phyloP scores from a whole-genome alignment of 1,140 invertebrate genomes.

The Papilio polyxenes region DNA sequence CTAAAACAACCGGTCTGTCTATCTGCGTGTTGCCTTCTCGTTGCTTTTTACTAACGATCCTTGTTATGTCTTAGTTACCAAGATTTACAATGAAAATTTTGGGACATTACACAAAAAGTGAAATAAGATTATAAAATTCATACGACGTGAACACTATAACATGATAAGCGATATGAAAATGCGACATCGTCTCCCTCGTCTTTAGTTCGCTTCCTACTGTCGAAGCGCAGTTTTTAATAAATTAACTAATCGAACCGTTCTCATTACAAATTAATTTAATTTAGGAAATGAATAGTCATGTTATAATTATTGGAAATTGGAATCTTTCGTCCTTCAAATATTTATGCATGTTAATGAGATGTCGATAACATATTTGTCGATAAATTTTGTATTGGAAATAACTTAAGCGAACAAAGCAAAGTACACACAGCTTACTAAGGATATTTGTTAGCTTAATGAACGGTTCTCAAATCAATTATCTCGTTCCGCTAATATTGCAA shows the following conservation, averaged over 20 bases:
- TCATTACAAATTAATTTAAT: background rate
- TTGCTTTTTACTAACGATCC: constrained; percentile 29
- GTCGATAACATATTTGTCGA: constrained; percentile 11
- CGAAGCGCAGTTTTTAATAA: no score
- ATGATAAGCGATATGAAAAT: no score
- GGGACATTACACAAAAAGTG: background rate
- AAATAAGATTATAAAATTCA: no score
- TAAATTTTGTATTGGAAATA: background rate
- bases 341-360: background rate
- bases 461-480: constrained; percentile 8
- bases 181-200: no score
- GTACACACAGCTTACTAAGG: background rate
- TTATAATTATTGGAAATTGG: background rate
- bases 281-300: background rate
- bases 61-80: constrained; percentile 24
- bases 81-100: background rate
- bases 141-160: no score
- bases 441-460: constrained; percentile 11
- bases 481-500: background rate
- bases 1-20: constrained; percentile 27
- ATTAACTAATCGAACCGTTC: background rate
- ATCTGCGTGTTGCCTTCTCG: constrained; percentile 14
- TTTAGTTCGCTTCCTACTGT: no score
- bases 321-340: background rate
- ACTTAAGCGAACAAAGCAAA: background rate